Evolutionary conservation across 2,797 vertebrate species (phyloP), one percentile per base, ranked within the genome.

Genomic region (Spinus olivaceus): DNA sequence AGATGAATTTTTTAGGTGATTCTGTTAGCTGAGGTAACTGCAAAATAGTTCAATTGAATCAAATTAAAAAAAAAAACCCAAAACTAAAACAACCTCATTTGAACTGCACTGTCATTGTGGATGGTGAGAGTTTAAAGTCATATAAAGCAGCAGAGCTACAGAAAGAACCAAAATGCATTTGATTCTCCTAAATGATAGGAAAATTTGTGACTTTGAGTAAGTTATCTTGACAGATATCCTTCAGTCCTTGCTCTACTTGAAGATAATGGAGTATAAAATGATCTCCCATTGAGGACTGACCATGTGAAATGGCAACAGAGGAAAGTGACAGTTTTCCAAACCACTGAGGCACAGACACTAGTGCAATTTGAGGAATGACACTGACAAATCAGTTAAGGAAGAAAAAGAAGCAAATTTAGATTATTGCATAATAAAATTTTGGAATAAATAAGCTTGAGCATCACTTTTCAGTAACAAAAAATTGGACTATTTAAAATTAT

Each of bases 241-340:
- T 97, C 88, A 97, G 94, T 84, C 83, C 92, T 97, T 96, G 94
- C 97, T 98, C 96, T 96, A 25, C 96, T 94, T 91, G 71, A 96
- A 97, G 65, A 86, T 96, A 98, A 97, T 97, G 95, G 92, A 97
- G 96, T 88, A 93, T 98, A 95, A 97, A 97, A 96, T 95, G 96
- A 96, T 97, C 78, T 98, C 79, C 79, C 65, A 86, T 83, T 10
- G 66, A 97, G 73, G 88, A 82, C 70, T 95, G 91, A 81, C 91
- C 90, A 54, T 81, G 74, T 96, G 78, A 97, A 97, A 97, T 96
- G 72, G 76, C 88, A 97, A 96, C 86, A 94, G 92, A 94, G 65
- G 90, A 96, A 96, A 91, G 78, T 25, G 91, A 73, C 59, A 92
- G 88, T 92, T 97, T 97, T 96, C 80, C 95, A 97, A 97, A 89